Evolutionary conservation across 64 coral and sea anemone genomes (phyloP).

Genomic region (Stichodactyla mertensii): DNA sequence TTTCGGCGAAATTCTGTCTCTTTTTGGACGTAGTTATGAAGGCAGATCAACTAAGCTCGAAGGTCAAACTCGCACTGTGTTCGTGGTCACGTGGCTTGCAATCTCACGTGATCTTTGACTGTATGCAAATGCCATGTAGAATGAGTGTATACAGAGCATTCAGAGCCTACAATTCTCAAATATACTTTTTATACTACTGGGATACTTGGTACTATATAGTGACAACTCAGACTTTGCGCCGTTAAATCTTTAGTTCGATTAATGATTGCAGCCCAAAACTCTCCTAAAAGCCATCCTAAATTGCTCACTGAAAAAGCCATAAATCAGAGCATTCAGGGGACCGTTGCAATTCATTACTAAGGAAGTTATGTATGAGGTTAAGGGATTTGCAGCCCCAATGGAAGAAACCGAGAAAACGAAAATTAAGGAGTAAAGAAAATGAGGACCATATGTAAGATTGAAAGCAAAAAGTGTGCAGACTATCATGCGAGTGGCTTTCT

Average conservation of each 20-base stretch:
- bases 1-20: too few species aligned
- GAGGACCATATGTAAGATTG: background rate
- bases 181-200: too few species aligned
- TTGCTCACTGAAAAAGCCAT: background rate
- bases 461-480: slow-evolving; percentile 2
- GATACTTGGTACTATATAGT: too few species aligned
- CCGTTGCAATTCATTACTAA: background rate
- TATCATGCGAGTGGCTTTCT: slow-evolving; percentile 14
- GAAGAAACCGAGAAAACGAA: background rate
- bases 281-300: background rate
- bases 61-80: too few species aligned
- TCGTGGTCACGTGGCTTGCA: too few species aligned
- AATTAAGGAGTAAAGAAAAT: slow-evolving; percentile 2
- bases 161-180: too few species aligned
- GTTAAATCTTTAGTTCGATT: background rate
- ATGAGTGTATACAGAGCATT: too few species aligned
- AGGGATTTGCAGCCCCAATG: background rate
- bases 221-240: background rate
- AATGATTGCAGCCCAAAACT: background rate
- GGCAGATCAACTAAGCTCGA: too few species aligned
- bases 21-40: too few species aligned
- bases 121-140: too few species aligned
- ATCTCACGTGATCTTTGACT: too few species aligned
- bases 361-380: background rate
- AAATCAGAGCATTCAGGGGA: background rate